Base-by-base conservation (phyloP, 2,888 invertebrate genomes). In the Candidula unifasciata region DNA sequence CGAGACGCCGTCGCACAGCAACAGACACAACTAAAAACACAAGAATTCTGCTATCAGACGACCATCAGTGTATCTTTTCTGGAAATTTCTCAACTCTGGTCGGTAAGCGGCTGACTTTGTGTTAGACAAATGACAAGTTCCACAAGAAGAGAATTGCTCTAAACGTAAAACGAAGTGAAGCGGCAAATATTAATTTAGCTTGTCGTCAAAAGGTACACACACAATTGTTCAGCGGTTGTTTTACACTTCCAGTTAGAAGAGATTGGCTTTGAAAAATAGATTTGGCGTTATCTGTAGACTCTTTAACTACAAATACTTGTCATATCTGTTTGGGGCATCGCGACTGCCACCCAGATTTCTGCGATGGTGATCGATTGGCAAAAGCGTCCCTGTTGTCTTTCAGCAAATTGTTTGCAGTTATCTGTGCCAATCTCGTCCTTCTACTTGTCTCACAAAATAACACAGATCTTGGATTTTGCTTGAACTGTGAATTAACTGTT, bases 251-350 rank as follows among this genome's bases (percentile, higher is more conserved):
- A 74, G 54, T 21, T 27, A 18, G 0, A 52, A 74, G 1, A 27
- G n/a, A n/a, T 16, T 74, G 52, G 54, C 33, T 74, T 74, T 74
- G 74, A 54, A 44, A 54, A 27, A 54, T 3, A 24, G 37, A 2
- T 27, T 5, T 10, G 3, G 18, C 30, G 74, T 57, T 74, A 54
- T 54, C 54, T 74, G 44, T 27, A 54, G 30, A 52, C 54, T 54
- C 54, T 54, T 54, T 21, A 54, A 54, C 74, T 30, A 30, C 30
- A 54, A 54, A 74, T 30, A 16, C 54, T 18, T 54, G 54, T 54
- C 74, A 30, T 74, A 74, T 74, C 74, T 74, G 54, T 54, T 74
- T 54, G 54, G n/a, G 16, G 44, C 30, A 74, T 74, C 74, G 27
- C 30, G 21, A 30, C 74, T 30, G 54, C 74, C 74, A 74, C 74